Base-by-base conservation (phyloP, 2,113 vertebrate species). In the Morone chrysops region DNA sequence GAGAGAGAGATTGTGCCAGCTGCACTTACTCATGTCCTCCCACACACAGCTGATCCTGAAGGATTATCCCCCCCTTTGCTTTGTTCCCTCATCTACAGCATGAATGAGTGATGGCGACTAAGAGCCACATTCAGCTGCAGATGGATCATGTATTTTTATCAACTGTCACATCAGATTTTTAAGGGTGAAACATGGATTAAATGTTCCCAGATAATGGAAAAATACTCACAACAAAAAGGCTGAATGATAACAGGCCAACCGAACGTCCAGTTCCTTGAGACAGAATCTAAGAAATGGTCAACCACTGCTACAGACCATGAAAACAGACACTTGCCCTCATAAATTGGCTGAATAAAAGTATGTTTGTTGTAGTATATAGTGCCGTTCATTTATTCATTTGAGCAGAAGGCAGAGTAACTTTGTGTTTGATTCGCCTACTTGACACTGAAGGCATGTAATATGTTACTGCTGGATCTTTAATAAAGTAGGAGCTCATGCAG, bases 31-130 rank as follows among this genome's bases (percentile, higher is more conserved):
- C 91, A 89, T 82, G 90, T 90, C 93, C 92, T 82, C 93, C 94
- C 90, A 94, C 94, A 92, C 92, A 93, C 91, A 94, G 91, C 91
- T 95, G 94, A 95, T 94, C 86, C 89, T 92, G 84, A 93, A 91
- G 91, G 93, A 93, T 94, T 87, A 92, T 80, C 89, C 16, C 62
- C 54, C 14, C 14, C 65, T 60, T 56, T 56, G 56, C 72, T 86
- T 75, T 87, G 76, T 83, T 74, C 62, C 75, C 74, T 63, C 74
- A 75, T 76, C 81, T 57, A 76, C 56, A 4, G 20, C 61, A 87
- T 90, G 67, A 87, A 91, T 91, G 81, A 90, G 72, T 76, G 82
- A 83, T 40, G 61, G 75, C 41, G 69, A 86, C 68, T 48, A 68
- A 70, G 71, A 81, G 70, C 80, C 63, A 63, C 63, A 57, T 84